Evolutionary conservation across 2,888 invertebrate genomes (phyloP).

Genomic region (Andrena flavipes): DNA sequence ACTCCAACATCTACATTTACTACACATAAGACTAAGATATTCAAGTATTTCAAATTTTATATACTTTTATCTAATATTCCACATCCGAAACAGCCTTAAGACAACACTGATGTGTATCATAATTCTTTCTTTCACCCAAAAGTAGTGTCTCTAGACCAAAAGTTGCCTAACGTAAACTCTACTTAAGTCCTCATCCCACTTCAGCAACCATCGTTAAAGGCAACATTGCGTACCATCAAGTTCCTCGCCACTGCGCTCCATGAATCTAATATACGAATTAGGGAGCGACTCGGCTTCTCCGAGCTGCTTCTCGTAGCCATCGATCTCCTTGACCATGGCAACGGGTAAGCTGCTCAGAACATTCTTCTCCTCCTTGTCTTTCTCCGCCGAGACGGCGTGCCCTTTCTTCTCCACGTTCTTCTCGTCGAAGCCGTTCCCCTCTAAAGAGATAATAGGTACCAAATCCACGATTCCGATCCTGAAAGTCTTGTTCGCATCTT

Average conservation of each 20-base stretch:
- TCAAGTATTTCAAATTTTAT: too few relatives aligned
- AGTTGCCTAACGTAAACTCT: too few relatives aligned
- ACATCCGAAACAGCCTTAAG: too few relatives aligned
- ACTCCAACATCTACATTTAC: too few relatives aligned
- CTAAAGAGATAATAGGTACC: slow-evolving; percentile 89
- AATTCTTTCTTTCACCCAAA: too few relatives aligned
- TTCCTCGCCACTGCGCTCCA: slow-evolving; percentile 97
- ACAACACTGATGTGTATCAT: too few relatives aligned
- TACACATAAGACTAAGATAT: too few relatives aligned
- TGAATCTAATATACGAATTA: slow-evolving; percentile 96
- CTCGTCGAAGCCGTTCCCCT: slow-evolving; percentile 86
- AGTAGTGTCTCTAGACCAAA: too few relatives aligned
- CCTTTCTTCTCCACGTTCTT: slow-evolving; percentile 73
- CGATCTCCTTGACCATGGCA: slow-evolving; percentile 81
- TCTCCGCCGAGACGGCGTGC: slow-evolving; percentile 73
- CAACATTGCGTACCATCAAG: slow-evolving; percentile 90
- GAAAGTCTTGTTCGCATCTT: slow-evolving; percentile 83
- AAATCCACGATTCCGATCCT: slow-evolving; percentile 87
- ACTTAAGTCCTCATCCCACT: too few relatives aligned
- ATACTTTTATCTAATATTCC: too few relatives aligned
- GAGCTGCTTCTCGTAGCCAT: slow-evolving; percentile 81
- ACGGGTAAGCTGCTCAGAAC: slow-evolving; percentile 79
- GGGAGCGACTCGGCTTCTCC: slow-evolving; percentile 93
- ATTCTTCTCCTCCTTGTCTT: slow-evolving; percentile 82
- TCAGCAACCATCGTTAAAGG: neutral